Conservation (phyloP, 2,113 vertebrate genomes). For the Rhizomys pruinosus region DNA sequence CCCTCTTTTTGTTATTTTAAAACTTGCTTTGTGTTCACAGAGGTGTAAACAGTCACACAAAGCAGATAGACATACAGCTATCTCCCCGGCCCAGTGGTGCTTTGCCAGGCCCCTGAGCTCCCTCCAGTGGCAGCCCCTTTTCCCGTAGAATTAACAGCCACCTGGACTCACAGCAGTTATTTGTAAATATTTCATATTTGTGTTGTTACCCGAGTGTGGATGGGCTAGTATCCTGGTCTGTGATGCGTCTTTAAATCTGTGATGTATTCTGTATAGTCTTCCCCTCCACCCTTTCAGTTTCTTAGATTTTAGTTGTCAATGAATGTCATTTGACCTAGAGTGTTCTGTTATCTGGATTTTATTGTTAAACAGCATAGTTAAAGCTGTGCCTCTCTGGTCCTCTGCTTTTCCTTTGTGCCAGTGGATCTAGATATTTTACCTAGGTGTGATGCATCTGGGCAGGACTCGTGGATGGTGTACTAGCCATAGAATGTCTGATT, state of each 20-base stretch:
- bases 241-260: not conserved
- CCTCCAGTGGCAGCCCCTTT: not conserved
- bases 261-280: not conserved
- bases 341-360: not conserved
- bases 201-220: not conserved
- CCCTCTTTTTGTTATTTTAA: not conserved
- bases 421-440: not conserved
- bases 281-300: not conserved
- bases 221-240: no score
- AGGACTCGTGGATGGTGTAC: not conserved
- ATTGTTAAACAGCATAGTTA: not conserved
- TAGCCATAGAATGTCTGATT: not conserved
- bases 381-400: no score
- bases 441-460: not conserved
- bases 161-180: not conserved
- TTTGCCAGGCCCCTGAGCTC: not conserved
- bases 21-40: not conserved
- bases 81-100: not conserved
- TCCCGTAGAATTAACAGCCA: not conserved
- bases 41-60: not conserved
- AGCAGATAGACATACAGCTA: not conserved
- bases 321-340: not conserved
- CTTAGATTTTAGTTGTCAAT: not conserved
- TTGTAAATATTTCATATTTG: slow-evolving; percentile 9
- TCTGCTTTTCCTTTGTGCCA: not conserved